phyloP scores from a whole-genome alignment of 1,140 invertebrate species.

The Samia ricini region DNA sequence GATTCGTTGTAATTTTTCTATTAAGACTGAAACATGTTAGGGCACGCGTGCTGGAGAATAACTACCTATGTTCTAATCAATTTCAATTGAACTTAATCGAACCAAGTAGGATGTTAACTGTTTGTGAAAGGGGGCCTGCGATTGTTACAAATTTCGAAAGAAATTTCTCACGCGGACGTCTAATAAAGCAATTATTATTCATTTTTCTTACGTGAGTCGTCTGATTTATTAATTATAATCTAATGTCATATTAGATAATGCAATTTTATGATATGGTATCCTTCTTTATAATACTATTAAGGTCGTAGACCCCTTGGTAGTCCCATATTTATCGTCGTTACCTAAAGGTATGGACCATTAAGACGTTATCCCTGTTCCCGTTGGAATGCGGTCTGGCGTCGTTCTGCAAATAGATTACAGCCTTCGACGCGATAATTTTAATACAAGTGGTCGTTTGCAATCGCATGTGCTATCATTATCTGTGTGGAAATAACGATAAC shows the following conservation, averaged over 20 bases:
- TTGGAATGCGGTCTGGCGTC: constrained; percentile 71
- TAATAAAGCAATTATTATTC: too few relatives aligned
- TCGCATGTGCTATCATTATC: constrained; percentile 8
- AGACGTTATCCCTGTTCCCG: constrained; percentile 60
- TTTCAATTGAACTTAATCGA: constrained; percentile 52
- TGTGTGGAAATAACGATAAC: neutral
- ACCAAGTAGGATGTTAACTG: constrained; percentile 64
- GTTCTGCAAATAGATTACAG: constrained; percentile 56
- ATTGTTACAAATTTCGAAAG: constrained; percentile 26
- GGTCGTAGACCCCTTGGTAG: constrained; percentile 37
- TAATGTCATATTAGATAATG: neutral
- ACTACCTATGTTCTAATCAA: constrained; percentile 45
- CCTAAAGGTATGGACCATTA: constrained; percentile 52
- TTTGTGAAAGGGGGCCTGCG: constrained; percentile 55
- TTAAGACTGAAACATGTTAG: constrained; percentile 69
- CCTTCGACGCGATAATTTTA: constrained; percentile 31
- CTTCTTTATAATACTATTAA: constrained; percentile 30
- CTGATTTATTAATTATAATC: too few relatives aligned
- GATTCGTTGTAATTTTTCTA: constrained; percentile 67
- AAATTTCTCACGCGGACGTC: constrained; percentile 18
- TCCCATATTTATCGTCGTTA: constrained; percentile 57
- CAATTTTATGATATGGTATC: neutral
- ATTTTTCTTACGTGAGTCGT: too few relatives aligned
- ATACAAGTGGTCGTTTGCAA: constrained; percentile 30
- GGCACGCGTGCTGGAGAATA: constrained; percentile 48